Evolutionary conservation across 1,140 invertebrate species (phyloP).

Genomic region (Drosophila nebulosa): DNA sequence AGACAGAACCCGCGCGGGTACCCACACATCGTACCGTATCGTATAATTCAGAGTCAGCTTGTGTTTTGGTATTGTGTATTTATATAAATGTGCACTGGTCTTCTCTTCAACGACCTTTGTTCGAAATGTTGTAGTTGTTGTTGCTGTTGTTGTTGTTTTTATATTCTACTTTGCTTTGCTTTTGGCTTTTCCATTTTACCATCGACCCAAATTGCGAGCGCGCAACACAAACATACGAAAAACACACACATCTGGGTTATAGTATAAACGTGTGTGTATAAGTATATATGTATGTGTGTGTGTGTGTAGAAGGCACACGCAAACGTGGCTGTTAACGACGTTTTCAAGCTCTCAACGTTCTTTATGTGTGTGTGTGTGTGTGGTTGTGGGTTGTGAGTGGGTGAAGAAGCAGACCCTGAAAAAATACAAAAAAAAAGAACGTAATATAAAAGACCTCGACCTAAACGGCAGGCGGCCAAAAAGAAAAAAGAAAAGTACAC

Average conservation of each 20-base stretch:
- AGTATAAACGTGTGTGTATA: slow-evolving; percentile 20
- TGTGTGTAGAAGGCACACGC: slow-evolving; percentile 48
- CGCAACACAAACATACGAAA: slow-evolving; percentile 54
- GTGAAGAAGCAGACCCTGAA: slow-evolving; percentile 45
- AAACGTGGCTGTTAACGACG: slow-evolving; percentile 76
- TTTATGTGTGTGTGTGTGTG: slow-evolving; percentile 41
- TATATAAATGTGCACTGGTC: slow-evolving; percentile 69
- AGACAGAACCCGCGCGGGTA: slow-evolving; percentile 37
- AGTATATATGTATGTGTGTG: slow-evolving; percentile 29
- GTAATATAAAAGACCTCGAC: slow-evolving; percentile 68
- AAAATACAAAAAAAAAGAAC: slow-evolving; percentile 31
- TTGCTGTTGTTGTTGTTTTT: slow-evolving; percentile 17
- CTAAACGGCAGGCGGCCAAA: slow-evolving; percentile 73
- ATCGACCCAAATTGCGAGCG: slow-evolving; percentile 77
- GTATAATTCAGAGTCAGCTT: slow-evolving; percentile 31
- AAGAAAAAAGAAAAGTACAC: slow-evolving; percentile 18
- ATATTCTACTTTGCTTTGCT: slow-evolving; percentile 53
- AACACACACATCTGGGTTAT: slow-evolving; percentile 34
- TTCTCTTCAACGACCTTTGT: slow-evolving; percentile 68
- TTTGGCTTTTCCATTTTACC: slow-evolving; percentile 79
- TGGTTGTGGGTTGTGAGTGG: slow-evolving; percentile 23
- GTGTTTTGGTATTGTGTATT: slow-evolving; percentile 4
- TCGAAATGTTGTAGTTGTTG: slow-evolving; percentile 38
- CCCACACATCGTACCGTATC: slow-evolving; percentile 8
- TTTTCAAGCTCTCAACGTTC: slow-evolving; percentile 49